phyloP scores from a whole-genome alignment of 2,888 invertebrate genomes.

The Drosophila merina region DNA sequence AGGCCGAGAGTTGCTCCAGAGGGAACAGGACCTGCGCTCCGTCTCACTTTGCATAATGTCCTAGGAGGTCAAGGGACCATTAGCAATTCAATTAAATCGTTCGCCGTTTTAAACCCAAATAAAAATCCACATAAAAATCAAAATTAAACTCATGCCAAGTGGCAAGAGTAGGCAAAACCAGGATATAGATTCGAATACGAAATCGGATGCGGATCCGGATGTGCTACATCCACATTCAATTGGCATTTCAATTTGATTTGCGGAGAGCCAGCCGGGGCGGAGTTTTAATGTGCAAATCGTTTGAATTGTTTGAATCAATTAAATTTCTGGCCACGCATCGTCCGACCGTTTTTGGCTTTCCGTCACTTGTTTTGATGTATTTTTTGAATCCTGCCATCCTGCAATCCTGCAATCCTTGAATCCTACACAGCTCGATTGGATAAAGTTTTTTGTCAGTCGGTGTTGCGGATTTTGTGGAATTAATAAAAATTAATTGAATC shows the following conservation, averaged over 20 bases:
- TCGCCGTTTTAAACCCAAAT: constrained; percentile 65
- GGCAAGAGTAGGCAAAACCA: neutral
- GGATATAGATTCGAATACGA: constrained; percentile 9
- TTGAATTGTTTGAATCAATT: constrained; percentile 75
- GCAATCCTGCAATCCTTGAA: too few species aligned
- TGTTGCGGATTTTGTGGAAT: constrained; percentile 4
- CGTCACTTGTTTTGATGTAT: constrained; percentile 36
- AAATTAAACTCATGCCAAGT: constrained; percentile 73
- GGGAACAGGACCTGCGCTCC: constrained; percentile 9
- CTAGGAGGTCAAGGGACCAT: constrained; percentile 17
- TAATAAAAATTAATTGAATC: constrained; percentile 28
- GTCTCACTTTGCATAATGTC: constrained; percentile 43
- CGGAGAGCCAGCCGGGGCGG: constrained; percentile 23
- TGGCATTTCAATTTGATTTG: constrained; percentile 77
- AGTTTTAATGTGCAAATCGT: constrained; percentile 74
- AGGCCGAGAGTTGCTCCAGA: constrained; percentile 5
- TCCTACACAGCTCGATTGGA: neutral
- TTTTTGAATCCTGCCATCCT: constrained; percentile 1
- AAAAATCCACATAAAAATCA: constrained; percentile 72
- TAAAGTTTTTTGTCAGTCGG: neutral
- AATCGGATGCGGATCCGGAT: constrained; percentile 16
- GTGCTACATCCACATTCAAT: constrained; percentile 38
- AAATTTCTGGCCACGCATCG: constrained; percentile 59
- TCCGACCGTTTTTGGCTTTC: constrained; percentile 15
- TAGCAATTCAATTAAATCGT: constrained; percentile 72